Conservation (phyloP, 2,888 invertebrate genomes). For the Prosopocoilus inquinatus region DNA sequence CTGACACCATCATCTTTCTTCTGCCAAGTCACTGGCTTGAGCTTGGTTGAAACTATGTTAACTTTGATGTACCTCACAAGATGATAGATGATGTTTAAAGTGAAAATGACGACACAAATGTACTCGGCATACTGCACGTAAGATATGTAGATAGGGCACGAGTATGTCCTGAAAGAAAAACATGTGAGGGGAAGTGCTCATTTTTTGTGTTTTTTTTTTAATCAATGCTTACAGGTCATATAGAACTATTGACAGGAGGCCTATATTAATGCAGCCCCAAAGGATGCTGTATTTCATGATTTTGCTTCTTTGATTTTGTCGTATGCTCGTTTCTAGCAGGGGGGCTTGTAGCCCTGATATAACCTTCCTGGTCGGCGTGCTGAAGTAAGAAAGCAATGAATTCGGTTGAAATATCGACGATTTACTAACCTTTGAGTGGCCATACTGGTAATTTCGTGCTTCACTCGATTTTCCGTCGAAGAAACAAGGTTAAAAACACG, state of each 20-base stretch:
- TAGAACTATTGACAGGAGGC: conserved; percentile 54
- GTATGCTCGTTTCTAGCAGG: conserved; percentile 56
- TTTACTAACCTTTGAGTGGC: too few relatives aligned
- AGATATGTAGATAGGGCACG: conserved; percentile 52
- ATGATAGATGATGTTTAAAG: conserved; percentile 55
- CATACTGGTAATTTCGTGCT: too few relatives aligned
- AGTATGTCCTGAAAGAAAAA: conserved; percentile 44
- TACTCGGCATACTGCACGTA: conserved; percentile 52
- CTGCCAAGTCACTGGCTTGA: too few relatives aligned
- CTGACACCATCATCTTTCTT: too few relatives aligned
- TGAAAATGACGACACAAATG: conserved; percentile 47
- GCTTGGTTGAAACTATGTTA: neutral
- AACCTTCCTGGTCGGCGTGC: conserved; percentile 15
- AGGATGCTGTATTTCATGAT: conserved; percentile 48
- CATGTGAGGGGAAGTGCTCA: conserved; percentile 26
- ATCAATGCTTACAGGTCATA: conserved; percentile 61
- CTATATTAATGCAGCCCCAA: conserved; percentile 61
- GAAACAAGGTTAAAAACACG: too few relatives aligned
- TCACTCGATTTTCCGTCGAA: too few relatives aligned
- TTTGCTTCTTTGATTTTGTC: conserved; percentile 35
- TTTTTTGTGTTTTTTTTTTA: too few relatives aligned
- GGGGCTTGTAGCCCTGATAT: conserved; percentile 37
- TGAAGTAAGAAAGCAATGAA: too few relatives aligned
- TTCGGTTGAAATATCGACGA: too few relatives aligned
- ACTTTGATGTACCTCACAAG: conserved; percentile 52